These are phyloP conservation scores for Strigamia crassipes DNA, from an alignment of 2,888 invertebrate species.

Conservation along the genomic window DNA sequence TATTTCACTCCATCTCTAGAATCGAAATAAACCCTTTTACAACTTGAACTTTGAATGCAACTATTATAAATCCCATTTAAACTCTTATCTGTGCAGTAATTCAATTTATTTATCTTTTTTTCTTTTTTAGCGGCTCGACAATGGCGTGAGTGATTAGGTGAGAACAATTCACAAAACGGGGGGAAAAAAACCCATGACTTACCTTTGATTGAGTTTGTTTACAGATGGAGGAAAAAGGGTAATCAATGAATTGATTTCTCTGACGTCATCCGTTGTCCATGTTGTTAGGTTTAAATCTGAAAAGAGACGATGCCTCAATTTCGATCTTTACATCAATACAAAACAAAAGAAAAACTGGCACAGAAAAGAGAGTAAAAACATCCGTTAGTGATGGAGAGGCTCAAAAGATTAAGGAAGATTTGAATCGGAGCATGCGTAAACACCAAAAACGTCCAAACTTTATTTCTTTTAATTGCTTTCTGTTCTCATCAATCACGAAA, in stretches of 20 bases:
- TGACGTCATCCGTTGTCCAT: slow-evolving; percentile 34
- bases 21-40: too few relatives aligned
- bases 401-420: slow-evolving; percentile 8
- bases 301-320: not conserved
- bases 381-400: not conserved
- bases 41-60: too few relatives aligned
- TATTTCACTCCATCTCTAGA: too few relatives aligned
- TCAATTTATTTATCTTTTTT: too few relatives aligned
- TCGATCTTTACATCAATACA: not conserved
- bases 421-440: not conserved
- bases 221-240: not conserved
- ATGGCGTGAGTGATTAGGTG: not conserved
- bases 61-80: too few relatives aligned
- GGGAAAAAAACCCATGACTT: not conserved
- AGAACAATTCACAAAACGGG: not conserved
- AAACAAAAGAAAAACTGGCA: not conserved
- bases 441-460: not conserved
- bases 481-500: not conserved
- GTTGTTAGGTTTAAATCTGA: not conserved
- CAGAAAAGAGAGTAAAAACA: not conserved
- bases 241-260: not conserved
- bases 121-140: not conserved
- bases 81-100: too few relatives aligned
- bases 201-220: slow-evolving; percentile 17
- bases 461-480: not conserved